Evolutionary conservation across 2,888 invertebrate species (phyloP).

Genomic region (Hyalella azteca): DNA sequence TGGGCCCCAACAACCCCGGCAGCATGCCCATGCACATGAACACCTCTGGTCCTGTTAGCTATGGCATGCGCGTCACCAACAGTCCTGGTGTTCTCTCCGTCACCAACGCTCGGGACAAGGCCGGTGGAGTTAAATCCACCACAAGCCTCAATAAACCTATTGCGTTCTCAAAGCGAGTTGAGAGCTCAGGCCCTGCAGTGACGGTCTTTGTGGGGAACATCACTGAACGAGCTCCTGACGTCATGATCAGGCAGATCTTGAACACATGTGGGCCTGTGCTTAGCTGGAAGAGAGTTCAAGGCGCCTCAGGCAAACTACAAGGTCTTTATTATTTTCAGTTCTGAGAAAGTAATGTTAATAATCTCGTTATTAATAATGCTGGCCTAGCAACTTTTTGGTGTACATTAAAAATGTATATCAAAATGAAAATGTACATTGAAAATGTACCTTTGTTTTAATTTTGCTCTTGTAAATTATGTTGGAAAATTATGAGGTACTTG

Average conservation of each 20-base stretch:
- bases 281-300: conserved; percentile 96
- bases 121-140: neutral
- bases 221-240: conserved; percentile 91
- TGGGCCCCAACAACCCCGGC: conserved; percentile 19
- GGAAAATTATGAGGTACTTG: too few relatives aligned
- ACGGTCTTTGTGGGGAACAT: conserved; percentile 98
- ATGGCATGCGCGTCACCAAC: conserved; percentile 18
- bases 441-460: too few relatives aligned
- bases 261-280: conserved; percentile 92
- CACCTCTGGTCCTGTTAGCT: neutral
- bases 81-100: neutral
- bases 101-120: conserved; percentile 6
- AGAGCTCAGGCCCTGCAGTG: conserved; percentile 78
- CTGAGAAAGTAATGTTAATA: too few relatives aligned
- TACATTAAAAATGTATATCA: too few relatives aligned
- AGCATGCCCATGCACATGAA: conserved; percentile 15
- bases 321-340: too few relatives aligned
- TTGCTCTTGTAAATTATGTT: too few relatives aligned
- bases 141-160: conserved; percentile 47
- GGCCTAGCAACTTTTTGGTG: too few relatives aligned
- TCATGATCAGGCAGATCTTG: conserved; percentile 90
- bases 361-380: too few relatives aligned
- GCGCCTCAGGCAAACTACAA: conserved; percentile 69
- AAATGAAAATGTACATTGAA: too few relatives aligned
- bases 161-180: conserved; percentile 53